Evolutionary conservation across 30 jellyfish, hydroid and myxozoan species (phyloP), one percentile per base, ranked within the genome.

Genomic region (Aurelia sp.): DNA sequence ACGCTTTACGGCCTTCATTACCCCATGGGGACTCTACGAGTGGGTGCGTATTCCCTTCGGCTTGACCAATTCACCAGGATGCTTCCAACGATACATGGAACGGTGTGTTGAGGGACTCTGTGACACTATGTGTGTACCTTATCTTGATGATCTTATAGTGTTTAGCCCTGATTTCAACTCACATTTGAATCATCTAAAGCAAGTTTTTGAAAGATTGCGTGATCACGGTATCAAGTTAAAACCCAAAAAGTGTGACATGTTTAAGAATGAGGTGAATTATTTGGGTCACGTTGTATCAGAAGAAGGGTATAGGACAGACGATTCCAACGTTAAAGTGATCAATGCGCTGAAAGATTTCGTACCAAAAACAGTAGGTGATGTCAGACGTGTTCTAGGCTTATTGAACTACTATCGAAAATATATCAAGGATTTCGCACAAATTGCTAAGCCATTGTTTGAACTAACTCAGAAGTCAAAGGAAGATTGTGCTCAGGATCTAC

Each of bases 51-150:
- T 16, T 15, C 67, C 67, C 8, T 0, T 17, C 27, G 67, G 55
- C 8, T 66, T 18, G 20, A 66, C 67, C 20, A 72, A 22, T 72
- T 18, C 71, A 30, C 40, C 82, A 72, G 67, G 82, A 10, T 72
- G 31, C 82, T 72, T 72, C 4, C 82, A 72, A 38, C 40, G 82
- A 18, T 72, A 18, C 18, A 72, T 72, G 74, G 82, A 72, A 44
- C 82, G 30, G 33, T 72, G 71, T 50, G 71, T 72, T n/a, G 82
- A 72, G 30, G 82, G 82, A 40, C 40, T 72, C 44, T 35, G 82
- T 20, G 82, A 72, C 66, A 67, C 31, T 15, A n/a, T 72, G 3
- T 72, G 70, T 67, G 40, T 40, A 13, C 82, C 70, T 0, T 72
- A 72, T 38, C 70, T 72, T 22, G 82, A 72, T 50, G 70, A 72